These are phyloP conservation scores for Rana temporaria DNA, from an alignment of 2,113 vertebrate genomes.

Conservation along the genomic window DNA sequence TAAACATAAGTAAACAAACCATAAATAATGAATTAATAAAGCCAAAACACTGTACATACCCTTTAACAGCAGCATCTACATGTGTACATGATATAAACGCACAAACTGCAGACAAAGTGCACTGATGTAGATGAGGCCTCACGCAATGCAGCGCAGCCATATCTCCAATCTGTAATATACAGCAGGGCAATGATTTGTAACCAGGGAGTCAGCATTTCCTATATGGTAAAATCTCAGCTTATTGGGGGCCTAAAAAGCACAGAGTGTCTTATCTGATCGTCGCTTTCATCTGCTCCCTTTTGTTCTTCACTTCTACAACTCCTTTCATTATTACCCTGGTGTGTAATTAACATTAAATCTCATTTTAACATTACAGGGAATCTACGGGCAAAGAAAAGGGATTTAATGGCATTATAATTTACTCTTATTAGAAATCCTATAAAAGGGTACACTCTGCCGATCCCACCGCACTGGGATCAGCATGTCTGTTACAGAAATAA, in stretches of 20 bases:
- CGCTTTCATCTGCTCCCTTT: conserved; percentile 22
- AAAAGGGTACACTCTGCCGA: not conserved
- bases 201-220: not conserved
- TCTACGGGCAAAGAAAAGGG: not conserved
- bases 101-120: no score
- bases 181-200: no score
- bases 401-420: conserved; percentile 34
- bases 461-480: no score
- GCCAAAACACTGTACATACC: no score
- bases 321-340: conserved; percentile 17
- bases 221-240: not conserved
- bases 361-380: conserved; percentile 25
- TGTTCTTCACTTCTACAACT: not conserved
- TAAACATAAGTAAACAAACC: no score
- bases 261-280: not conserved
- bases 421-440: not conserved
- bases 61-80: no score
- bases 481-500: no score
- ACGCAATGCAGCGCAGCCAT: no score
- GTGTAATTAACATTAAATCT: conserved; percentile 38
- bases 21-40: no score
- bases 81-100: no score
- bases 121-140: no score
- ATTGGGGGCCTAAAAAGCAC: not conserved
- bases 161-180: no score